A percentile compares a stretch with the other conserved stretches of the same genome.
These are phyloP conservation scores for Lineus longissimus DNA, from an alignment of 1,140 invertebrate genomes.

Conservation along the genomic window DNA sequence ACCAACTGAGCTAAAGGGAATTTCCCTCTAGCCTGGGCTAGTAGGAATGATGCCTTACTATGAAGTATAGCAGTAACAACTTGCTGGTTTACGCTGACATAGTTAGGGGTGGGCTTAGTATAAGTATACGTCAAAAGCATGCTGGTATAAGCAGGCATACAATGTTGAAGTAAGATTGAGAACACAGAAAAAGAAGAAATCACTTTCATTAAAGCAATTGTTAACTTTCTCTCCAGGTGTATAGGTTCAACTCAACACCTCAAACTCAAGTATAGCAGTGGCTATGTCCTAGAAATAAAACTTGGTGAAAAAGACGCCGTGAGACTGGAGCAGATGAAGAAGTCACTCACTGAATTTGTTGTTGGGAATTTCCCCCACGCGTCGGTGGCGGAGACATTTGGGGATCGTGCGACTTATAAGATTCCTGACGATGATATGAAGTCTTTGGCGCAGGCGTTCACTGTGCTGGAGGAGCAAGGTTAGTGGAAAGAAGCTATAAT, in stretches of 20 bases:
- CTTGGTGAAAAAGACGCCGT: slow-evolving; percentile 56
- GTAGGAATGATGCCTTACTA: no score
- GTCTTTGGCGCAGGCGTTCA: slow-evolving; percentile 73
- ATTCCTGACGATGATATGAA: slow-evolving; percentile 72
- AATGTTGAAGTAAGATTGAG: no score
- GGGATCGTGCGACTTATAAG: slow-evolving; percentile 73
- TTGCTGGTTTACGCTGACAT: no score
- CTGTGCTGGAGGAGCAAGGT: slow-evolving; percentile 62
- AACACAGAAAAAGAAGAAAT: no score
- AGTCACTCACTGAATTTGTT: slow-evolving; percentile 59
- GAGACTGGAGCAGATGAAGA: slow-evolving; percentile 30
- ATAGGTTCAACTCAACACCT: slow-evolving; percentile 55
- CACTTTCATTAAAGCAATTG: no score
- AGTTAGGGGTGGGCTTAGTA: no score
- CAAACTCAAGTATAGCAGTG: slow-evolving; percentile 50
- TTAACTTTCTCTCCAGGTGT: slow-evolving; percentile 44
- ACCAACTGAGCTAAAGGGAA: no score
- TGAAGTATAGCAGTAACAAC: no score
- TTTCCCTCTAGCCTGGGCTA: no score
- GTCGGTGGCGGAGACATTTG: slow-evolving; percentile 72
- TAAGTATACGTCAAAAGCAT: no score
- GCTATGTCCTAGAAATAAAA: slow-evolving; percentile 63
- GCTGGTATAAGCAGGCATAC: no score
- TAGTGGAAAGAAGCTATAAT: no score
- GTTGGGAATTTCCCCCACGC: slow-evolving; percentile 67